A percentile compares a stretch with the other conserved stretches of the same genome.
phyloP scores from a whole-genome alignment of 2,888 invertebrate genomes.

The Polyommatus icarus region DNA sequence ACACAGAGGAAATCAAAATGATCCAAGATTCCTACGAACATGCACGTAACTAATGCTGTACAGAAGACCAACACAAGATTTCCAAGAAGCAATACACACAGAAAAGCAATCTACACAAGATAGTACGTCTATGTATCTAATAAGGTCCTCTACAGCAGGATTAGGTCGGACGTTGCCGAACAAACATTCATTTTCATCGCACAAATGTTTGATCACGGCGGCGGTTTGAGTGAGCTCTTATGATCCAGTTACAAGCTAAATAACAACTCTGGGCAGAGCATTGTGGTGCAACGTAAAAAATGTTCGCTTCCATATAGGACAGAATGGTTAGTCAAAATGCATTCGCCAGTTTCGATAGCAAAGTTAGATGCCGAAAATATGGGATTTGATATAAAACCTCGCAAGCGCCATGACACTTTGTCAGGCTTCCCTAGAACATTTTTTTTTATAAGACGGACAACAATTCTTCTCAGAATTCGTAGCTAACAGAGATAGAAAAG shows the following conservation, averaged over 20 bases:
- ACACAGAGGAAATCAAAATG: neutral
- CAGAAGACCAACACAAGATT: neutral
- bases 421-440: too few species aligned
- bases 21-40: neutral
- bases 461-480: too few species aligned
- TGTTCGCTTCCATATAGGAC: neutral
- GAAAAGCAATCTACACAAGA: constrained; percentile 25
- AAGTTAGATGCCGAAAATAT: too few species aligned
- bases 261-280: neutral
- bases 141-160: constrained; percentile 14
- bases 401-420: too few species aligned
- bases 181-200: constrained; percentile 28
- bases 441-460: too few species aligned
- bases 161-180: constrained; percentile 19
- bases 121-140: constrained; percentile 2
- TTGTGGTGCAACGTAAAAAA: neutral
- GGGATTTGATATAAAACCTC: too few species aligned
- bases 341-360: too few species aligned
- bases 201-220: constrained; percentile 21
- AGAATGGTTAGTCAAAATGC: too few species aligned
- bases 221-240: neutral
- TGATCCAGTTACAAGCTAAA: neutral
- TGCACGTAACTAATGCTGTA: neutral
- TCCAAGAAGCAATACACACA: neutral
- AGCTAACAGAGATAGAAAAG: too few species aligned